Evolutionary conservation across 2,797 vertebrate genomes (phyloP).

Genomic region (Hoplostethus mediterraneus): DNA sequence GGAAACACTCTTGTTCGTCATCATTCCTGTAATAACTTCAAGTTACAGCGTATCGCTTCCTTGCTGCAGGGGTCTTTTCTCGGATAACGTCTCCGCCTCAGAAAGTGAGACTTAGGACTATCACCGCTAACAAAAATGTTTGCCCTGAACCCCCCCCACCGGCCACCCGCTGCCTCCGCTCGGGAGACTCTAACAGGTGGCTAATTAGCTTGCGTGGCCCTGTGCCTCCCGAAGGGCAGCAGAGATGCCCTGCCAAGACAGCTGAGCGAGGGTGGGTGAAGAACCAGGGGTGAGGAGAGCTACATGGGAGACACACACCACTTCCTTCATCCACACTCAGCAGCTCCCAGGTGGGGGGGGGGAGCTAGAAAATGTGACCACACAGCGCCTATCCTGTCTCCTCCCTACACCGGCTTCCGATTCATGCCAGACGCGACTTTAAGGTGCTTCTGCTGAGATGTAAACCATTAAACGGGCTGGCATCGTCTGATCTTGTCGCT

Average conservation of each 20-base stretch:
- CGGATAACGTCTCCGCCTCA: conserved; percentile 14
- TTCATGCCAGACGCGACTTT: too few species aligned
- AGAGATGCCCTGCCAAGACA: conserved; percentile 67
- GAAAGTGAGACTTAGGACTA: conserved; percentile 55
- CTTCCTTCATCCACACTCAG: conserved; percentile 51
- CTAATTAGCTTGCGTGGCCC: conserved; percentile 78
- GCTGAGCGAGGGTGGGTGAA: conserved; percentile 60
- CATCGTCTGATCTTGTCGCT: too few species aligned
- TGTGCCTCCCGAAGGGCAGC: conserved; percentile 56
- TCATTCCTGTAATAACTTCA: conserved; percentile 31
- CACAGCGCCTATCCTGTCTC: too few species aligned
- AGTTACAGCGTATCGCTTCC: conserved; percentile 32
- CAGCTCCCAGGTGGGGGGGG: conserved; percentile 21
- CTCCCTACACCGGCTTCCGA: too few species aligned
- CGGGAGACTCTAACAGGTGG: conserved; percentile 77
- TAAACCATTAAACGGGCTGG: too few species aligned
- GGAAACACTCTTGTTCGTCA: conserved; percentile 44
- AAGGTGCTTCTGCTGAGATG: too few species aligned
- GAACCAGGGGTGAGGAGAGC: conserved; percentile 30
- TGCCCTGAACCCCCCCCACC: conserved; percentile 25
- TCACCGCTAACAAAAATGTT: conserved; percentile 36
- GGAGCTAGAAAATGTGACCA: neutral
- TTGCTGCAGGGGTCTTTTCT: conserved; percentile 11
- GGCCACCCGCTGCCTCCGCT: conserved; percentile 58
- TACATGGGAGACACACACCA: conserved; percentile 22